Evolutionary conservation across 2,888 invertebrate genomes (phyloP), one percentile per base, ranked within the genome.

Genomic region (Dryobotodes eremita): DNA sequence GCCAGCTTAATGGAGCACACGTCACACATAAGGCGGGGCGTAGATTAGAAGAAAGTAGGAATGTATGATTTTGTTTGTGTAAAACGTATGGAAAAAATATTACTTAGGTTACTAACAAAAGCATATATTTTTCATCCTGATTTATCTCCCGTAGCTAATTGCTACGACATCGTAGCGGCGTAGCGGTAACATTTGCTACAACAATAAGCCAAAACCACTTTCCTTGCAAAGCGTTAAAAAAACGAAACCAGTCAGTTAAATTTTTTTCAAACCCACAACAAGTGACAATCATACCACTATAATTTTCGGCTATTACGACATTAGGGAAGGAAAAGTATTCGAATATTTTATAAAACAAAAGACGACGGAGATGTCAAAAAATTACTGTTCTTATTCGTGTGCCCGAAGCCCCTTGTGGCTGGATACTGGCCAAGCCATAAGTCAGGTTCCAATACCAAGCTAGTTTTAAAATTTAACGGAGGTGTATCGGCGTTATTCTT

Each of bases 351-450:
- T 77, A 61, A 79, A 88, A 85, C 80, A 77, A 82, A 85, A 82
- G 71, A 86, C 84, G 86, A 90, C 80, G 85, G 86, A 88, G 81
- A 86, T 88, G 87, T 92, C 90, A 86, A 89, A 91, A 91, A 88
- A 87, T 83, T 85, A 90, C 89, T 89, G 89, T 91, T 90, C 90
- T 88, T 91, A 90, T 90, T 88, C 88, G 89, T 86, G 84, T 77
- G 83, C 79, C 78, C 84, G 79, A 86, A 80, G 84, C 78, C 79
- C 62, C 84, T 89, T 85, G 77, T 55, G 66, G 73, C 88, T 92
- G 93, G 93, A 92, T 86, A 50, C 80, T 50, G 46, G 93, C 93
- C 93, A 93, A 92, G 86, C 87, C 81, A 82, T 92, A 91, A 90
- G 87, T 91, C 89, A 88, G 79, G 80, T 85, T 84, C 88, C 89